phyloP scores from a whole-genome alignment of 2,888 invertebrate genomes.

The Amblyjoppa fuscipennis region DNA sequence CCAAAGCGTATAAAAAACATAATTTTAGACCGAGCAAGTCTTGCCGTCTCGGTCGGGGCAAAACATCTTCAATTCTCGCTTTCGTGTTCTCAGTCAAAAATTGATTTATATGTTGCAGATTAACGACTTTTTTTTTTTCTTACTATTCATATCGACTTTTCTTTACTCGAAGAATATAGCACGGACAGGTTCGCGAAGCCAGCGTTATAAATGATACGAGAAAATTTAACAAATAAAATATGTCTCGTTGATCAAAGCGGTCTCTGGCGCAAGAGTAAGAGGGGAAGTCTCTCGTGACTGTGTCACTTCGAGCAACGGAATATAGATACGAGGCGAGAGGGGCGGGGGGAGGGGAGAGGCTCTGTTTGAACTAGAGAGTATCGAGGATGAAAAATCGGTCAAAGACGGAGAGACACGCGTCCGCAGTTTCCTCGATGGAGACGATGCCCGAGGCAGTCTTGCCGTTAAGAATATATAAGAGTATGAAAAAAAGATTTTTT shows the following conservation, averaged over 20 bases:
- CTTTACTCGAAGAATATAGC: neutral
- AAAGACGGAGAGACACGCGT: conserved; percentile 1
- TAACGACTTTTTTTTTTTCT: neutral
- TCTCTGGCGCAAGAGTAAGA: conserved; percentile 24
- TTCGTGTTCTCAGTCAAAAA: neutral
- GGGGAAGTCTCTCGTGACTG: conserved; percentile 20
- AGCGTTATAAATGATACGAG: neutral
- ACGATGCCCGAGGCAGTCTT: neutral
- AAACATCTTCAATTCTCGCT: neutral
- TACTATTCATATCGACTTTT: neutral
- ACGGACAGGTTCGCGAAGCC: neutral
- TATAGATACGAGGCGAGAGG: neutral
- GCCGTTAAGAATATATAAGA: neutral
- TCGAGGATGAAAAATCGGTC: conserved; percentile 9
- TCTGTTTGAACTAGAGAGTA: neutral
- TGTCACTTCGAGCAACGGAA: conserved; percentile 2
- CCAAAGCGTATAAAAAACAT: neutral
- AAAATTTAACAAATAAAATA: conserved; percentile 1
- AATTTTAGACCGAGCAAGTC: neutral
- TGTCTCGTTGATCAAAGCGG: conserved; percentile 21
- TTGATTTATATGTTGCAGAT: neutral
- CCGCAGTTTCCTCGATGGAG: conserved; percentile 4
- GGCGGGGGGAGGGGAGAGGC: neutral
- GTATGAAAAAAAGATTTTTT: neutral
- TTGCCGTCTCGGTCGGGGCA: neutral